Percentiles rank a stretch among this genome's conserved stretches.
These are phyloP conservation scores for Amyelois transitella DNA, from an alignment of 1,140 invertebrate species.

Conservation along the genomic window DNA sequence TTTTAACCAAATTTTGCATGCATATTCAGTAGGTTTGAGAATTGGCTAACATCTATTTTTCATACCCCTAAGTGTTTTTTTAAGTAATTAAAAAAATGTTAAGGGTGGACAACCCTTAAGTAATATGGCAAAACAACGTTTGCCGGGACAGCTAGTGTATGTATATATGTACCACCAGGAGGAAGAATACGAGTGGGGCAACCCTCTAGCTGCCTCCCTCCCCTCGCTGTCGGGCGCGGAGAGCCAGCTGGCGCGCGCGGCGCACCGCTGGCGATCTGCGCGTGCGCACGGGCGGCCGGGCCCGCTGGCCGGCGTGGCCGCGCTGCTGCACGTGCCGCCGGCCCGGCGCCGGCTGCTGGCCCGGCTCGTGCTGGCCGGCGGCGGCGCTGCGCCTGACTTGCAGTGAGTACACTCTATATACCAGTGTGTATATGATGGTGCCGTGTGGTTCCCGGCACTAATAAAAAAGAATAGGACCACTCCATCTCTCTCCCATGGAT, in stretches of 20 bases:
- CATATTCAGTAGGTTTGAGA: no score
- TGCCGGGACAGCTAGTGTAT: no score
- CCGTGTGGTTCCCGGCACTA: no score
- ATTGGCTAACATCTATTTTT: no score
- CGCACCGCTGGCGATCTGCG: slow-evolving; percentile 78
- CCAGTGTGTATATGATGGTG: no score
- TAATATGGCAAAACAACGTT: no score
- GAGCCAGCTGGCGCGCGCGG: slow-evolving; percentile 72
- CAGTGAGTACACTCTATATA: slow-evolving; percentile 42
- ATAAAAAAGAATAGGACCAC: no score
- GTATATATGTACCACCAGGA: slow-evolving; percentile 74
- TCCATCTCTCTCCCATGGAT: no score
- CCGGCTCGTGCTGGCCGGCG: slow-evolving; percentile 83
- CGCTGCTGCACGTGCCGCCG: slow-evolving; percentile 80
- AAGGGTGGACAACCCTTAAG: no score
- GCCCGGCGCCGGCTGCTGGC: slow-evolving; percentile 78
- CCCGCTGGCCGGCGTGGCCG: slow-evolving; percentile 81
- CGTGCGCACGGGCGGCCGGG: slow-evolving; percentile 56
- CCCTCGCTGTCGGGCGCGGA: slow-evolving; percentile 68
- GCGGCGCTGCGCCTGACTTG: slow-evolving; percentile 78
- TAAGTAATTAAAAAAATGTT: neutral
- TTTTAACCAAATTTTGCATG: no score
- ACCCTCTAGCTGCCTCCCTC: slow-evolving; percentile 74
- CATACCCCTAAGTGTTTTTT: no score
- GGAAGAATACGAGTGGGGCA: slow-evolving; percentile 85